Base-by-base conservation (phyloP, 1,140 invertebrate genomes). In the Bombus breviceps region DNA sequence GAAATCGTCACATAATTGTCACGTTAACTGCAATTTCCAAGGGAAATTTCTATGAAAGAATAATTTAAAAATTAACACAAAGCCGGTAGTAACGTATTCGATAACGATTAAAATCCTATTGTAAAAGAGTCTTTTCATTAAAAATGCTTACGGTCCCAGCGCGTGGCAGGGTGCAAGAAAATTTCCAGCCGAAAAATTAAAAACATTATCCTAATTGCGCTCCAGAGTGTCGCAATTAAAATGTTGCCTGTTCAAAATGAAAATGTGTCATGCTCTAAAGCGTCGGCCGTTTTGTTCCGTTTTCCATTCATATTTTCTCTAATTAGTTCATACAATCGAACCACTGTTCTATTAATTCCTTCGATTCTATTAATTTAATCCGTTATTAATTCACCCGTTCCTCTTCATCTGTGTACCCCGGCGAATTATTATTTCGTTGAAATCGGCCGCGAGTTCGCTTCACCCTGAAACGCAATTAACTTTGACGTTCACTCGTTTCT, bases 201-300 rank as follows among this genome's bases (percentile, higher is more conserved):
- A 85, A 85, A 80, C 83, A 85, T 85, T 85, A 85, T 80, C 53
- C 77, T 71, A 85, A 85, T 85, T 85, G 77, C 68, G 77, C 75
- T 73, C 15, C 68, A 73, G 76, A 80, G 77, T 77, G 77, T 72
- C 32, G 76, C 68, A 85, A 85, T 85, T 85, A 85, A 85, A 85
- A 85, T 85, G 83, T 80, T 84, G 77, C 83, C 59, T 41, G 68
- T 72, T 73, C 41, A 79, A 80, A 85, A 85, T 85, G 68, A 43
- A 84, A 84, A 84, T 79, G 47, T 78, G 76, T 79, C 43, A 71
- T 66, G 76, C 34, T 80, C 68, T 47, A 80, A 79, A 72, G 68
- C 66, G 66, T 37, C 75, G 77, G 25, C 3, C 64, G 43, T 71
- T 83, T 66, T 41, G 62, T 79, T 62, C 53, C 53, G n/a, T 47